phyloP scores from a whole-genome alignment of 2,888 invertebrate species.

The Trichopoda pennipes region DNA sequence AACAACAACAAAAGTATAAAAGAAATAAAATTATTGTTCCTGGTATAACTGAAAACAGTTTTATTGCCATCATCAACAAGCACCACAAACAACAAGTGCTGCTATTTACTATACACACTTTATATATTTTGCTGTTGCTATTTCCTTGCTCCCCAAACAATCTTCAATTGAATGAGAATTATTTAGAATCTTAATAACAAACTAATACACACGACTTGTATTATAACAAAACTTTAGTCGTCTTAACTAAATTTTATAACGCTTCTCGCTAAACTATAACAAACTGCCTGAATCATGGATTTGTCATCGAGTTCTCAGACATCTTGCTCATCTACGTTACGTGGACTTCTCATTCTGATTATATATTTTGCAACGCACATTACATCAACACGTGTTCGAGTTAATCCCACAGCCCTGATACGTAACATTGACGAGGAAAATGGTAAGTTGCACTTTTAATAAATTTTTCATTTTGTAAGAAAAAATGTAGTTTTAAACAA shows the following conservation, averaged over 20 bases:
- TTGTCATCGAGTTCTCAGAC: constrained; percentile 40
- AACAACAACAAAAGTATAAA: no score
- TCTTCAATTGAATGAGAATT: constrained; percentile 22
- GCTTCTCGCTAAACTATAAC: background rate
- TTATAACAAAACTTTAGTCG: constrained; percentile 6
- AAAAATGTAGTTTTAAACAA: no score
- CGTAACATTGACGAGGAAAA: constrained; percentile 81
- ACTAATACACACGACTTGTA: background rate
- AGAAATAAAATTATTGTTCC: no score
- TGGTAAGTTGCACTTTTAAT: constrained; percentile 78
- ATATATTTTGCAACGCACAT: constrained; percentile 69
- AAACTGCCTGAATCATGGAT: constrained; percentile 60
- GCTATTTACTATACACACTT: background rate
- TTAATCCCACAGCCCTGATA: constrained; percentile 77
- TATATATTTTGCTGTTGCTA: constrained; percentile 1
- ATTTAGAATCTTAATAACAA: background rate
- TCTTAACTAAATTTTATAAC: background rate
- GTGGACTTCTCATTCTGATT: constrained; percentile 69
- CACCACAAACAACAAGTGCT: constrained; percentile 5
- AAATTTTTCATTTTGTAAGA: no score
- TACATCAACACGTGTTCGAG: constrained; percentile 75
- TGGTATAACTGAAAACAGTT: no score
- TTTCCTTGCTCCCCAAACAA: constrained; percentile 6
- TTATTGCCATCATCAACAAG: background rate
- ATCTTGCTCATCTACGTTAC: constrained; percentile 62